phyloP scores from a whole-genome alignment of 2,113 vertebrate species.

The Apodemus speciosus region DNA sequence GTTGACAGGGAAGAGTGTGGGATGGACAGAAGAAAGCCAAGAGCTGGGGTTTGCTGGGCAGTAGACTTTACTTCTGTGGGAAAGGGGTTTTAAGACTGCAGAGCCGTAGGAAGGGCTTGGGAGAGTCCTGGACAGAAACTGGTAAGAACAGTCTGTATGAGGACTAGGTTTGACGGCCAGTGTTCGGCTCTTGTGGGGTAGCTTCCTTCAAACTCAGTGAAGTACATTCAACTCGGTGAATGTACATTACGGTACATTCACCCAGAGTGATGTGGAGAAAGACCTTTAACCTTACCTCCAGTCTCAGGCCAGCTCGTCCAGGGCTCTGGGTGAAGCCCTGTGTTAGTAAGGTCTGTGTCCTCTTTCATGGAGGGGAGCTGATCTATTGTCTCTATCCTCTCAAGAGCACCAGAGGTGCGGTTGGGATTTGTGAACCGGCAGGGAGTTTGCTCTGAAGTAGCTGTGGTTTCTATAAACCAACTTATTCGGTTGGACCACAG shows the following conservation, averaged over 20 bases:
- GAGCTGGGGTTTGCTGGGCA: neutral
- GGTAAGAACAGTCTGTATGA: neutral
- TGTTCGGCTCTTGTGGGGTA: neutral
- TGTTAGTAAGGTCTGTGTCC: neutral
- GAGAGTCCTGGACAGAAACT: neutral
- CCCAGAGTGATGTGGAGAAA: rapidly evolving
- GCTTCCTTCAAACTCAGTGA: rapidly evolving
- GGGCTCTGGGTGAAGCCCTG: neutral
- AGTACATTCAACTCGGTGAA: neutral
- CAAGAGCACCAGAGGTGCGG: neutral
- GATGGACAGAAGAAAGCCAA: neutral
- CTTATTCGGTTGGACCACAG: neutral
- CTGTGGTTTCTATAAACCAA: neutral
- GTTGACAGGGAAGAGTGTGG: neutral
- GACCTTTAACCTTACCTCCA: neutral
- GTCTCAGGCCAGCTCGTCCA: no score
- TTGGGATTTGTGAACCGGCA: neutral
- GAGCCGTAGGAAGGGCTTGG: neutral
- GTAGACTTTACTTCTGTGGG: neutral
- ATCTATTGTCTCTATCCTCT: neutral
- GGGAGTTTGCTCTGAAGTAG: neutral
- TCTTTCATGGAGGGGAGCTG: neutral
- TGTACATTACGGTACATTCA: neutral
- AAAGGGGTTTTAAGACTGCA: neutral
- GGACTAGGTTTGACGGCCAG: rapidly evolving